Percentiles rank a stretch among this genome's conserved stretches.
These are phyloP conservation scores for Phoxinus dragarum DNA, from an alignment of 2,797 vertebrate genomes.

Conservation along the genomic window DNA sequence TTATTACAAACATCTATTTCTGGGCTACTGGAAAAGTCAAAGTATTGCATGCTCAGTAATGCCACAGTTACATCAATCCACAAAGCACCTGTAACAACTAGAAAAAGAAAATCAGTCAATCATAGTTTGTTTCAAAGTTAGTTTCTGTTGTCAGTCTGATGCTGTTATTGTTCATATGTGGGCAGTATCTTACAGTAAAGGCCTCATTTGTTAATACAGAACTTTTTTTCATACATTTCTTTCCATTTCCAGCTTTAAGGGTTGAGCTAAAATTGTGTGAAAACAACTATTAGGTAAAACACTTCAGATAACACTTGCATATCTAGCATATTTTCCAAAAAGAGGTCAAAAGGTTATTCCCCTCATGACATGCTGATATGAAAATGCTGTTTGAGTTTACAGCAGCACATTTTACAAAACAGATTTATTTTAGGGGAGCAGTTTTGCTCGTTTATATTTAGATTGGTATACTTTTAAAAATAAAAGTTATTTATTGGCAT, in stretches of 20 bases:
- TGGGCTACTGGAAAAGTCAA: slow-evolving; percentile 16
- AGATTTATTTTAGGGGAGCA: not conserved
- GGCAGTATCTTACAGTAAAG: slow-evolving; percentile 6
- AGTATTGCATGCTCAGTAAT: slow-evolving; percentile 17
- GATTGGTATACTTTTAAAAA: not conserved
- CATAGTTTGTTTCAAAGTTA: not conserved
- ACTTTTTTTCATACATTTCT: not conserved
- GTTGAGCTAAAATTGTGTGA: not conserved
- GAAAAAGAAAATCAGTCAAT: not conserved
- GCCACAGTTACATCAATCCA: slow-evolving; percentile 2
- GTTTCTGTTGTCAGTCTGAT: not conserved
- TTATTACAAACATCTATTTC: slow-evolving; percentile 14
- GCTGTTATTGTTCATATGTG: slow-evolving; percentile 2
- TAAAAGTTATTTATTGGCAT: not conserved
- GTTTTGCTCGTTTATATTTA: not conserved
- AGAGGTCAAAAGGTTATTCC: not conserved
- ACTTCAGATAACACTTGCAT: not conserved
- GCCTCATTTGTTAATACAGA: not conserved
- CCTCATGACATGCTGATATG: not conserved
- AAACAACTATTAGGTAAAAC: not conserved
- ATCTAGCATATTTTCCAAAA: not conserved
- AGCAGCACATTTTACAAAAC: not conserved
- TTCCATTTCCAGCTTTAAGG: not conserved
- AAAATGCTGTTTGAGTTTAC: not conserved
- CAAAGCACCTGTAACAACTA: not conserved